Conservation (phyloP, 1,140 invertebrate species). For the Halesus radiatus region DNA sequence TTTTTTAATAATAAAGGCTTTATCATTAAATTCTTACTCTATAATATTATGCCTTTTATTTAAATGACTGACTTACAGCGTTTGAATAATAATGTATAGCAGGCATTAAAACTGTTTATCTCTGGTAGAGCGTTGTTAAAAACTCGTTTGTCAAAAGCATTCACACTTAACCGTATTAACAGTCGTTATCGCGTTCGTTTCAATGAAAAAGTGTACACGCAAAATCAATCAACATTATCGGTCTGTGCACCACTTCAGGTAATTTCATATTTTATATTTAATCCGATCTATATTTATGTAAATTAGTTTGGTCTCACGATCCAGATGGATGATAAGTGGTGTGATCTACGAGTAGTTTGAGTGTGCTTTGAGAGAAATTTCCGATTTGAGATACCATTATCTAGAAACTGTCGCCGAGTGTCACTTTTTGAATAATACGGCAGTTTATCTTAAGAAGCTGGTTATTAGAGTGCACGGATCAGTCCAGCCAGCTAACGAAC, state of each 20-base stretch:
- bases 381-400: too few relatives aligned
- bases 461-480: too few relatives aligned
- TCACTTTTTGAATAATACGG: too few relatives aligned
- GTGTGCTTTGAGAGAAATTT: not conserved
- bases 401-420: too few relatives aligned
- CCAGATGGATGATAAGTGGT: not conserved
- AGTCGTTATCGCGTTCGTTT: not conserved
- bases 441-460: too few relatives aligned
- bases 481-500: too few relatives aligned
- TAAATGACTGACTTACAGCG: too few relatives aligned
- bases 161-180: not conserved
- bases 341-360: not conserved
- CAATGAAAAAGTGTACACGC: not conserved
- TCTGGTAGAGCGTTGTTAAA: not conserved
- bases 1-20: too few relatives aligned
- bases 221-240: constrained; percentile 1
- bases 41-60: too few relatives aligned
- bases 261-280: not conserved
- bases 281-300: not conserved
- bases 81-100: too few relatives aligned
- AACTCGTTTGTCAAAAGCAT: not conserved
- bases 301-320: not conserved
- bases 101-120: too few relatives aligned
- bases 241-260: not conserved
- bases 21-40: too few relatives aligned